Evolutionary conservation across 2,888 invertebrate genomes (phyloP).

Genomic region (Agriopis aurantiaria): DNA sequence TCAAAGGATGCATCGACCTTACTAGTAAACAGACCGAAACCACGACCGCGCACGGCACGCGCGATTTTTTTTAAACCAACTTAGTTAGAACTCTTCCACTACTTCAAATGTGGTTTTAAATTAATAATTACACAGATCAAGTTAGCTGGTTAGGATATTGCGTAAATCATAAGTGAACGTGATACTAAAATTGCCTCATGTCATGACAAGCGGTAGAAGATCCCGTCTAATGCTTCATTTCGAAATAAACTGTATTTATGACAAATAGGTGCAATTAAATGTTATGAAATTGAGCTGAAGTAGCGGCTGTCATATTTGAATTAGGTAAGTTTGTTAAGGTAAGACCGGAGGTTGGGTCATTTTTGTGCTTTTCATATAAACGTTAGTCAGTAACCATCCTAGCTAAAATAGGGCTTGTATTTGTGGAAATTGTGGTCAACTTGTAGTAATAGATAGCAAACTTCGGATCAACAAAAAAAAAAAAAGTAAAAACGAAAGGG

Average conservation of each 20-base stretch:
- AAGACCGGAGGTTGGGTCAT: neutral
- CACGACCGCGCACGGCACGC: slow-evolving; percentile 47
- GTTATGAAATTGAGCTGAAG: slow-evolving; percentile 37
- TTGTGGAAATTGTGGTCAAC: no score
- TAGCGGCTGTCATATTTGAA: slow-evolving; percentile 34
- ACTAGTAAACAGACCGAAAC: slow-evolving; percentile 68
- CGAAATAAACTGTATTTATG: slow-evolving; percentile 50
- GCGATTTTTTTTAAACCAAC: slow-evolving; percentile 44
- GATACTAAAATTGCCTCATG: slow-evolving; percentile 56
- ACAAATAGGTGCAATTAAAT: slow-evolving; percentile 46
- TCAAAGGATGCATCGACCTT: slow-evolving; percentile 69
- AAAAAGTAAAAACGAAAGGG: no score
- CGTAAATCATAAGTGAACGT: slow-evolving; percentile 67
- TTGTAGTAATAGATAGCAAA: no score
- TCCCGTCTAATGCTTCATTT: slow-evolving; percentile 47
- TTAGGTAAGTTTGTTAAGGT: slow-evolving; percentile 15
- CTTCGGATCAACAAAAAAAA: no score
- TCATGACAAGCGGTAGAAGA: slow-evolving; percentile 53
- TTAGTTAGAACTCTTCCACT: slow-evolving; percentile 48
- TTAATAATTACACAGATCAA: slow-evolving; percentile 43
- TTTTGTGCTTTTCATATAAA: neutral
- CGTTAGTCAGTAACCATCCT: neutral
- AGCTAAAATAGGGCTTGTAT: no score
- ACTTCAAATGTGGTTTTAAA: slow-evolving; percentile 18
- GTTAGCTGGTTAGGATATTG: slow-evolving; percentile 53